Evolutionary conservation across 2,888 invertebrate species (phyloP).

Genomic region (Nasonovia ribisnigri): DNA sequence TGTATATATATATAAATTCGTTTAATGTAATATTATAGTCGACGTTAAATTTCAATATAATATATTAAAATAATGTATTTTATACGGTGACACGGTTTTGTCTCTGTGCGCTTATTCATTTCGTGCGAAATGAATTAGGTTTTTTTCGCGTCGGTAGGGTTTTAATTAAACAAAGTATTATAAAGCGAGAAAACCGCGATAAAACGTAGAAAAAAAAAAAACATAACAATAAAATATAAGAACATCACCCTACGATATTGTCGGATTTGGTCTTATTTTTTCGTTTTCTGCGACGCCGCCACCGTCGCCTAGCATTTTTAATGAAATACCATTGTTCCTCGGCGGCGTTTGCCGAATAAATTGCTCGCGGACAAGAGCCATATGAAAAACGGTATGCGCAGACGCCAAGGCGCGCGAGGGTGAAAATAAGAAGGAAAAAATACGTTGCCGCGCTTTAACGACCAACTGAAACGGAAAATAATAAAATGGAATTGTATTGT

Average conservation of each 20-base stretch:
- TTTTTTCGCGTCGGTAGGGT: not conserved
- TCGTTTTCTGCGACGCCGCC: not conserved
- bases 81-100: not conserved
- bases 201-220: constrained; percentile 20
- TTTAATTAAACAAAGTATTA: constrained; percentile 25
- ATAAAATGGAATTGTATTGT: constrained; percentile 49
- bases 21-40: not conserved
- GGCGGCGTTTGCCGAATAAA: constrained; percentile 5
- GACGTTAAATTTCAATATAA: not conserved
- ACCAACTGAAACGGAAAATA: constrained; percentile 36
- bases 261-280: constrained; percentile 22
- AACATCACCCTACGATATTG: constrained; percentile 8
- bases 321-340: constrained; percentile 46
- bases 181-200: not conserved
- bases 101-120: not conserved
- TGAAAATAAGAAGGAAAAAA: constrained; percentile 24
- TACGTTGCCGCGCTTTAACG: constrained; percentile 21
- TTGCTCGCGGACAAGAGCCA: not conserved
- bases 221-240: constrained; percentile 15
- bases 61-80: not conserved
- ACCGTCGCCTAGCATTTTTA: constrained; percentile 10
- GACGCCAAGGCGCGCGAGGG: not conserved
- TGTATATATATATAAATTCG: not conserved
- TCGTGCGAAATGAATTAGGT: not conserved
- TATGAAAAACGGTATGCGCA: not conserved